phyloP scores from a whole-genome alignment of 2,888 invertebrate genomes.

The Unio pictorum region DNA sequence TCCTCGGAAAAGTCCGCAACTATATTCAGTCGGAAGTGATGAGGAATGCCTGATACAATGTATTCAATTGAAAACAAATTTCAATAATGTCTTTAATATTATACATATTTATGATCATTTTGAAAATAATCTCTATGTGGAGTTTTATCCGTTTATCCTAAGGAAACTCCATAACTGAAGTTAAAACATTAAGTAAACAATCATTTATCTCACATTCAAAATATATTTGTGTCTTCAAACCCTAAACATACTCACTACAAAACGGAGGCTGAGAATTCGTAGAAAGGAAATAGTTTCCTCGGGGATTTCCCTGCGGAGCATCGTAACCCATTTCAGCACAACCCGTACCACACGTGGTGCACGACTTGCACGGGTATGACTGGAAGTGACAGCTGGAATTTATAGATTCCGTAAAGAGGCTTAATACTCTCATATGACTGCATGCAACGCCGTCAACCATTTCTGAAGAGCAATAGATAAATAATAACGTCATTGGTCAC shows the following conservation, averaged over 20 bases:
- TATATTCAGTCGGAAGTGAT: too few relatives aligned
- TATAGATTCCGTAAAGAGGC: slow-evolving; percentile 20
- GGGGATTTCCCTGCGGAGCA: slow-evolving; percentile 29
- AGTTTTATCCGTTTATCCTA: too few relatives aligned
- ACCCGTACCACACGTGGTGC: slow-evolving; percentile 43
- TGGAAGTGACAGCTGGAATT: slow-evolving; percentile 12
- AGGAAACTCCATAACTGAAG: too few relatives aligned
- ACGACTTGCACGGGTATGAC: slow-evolving; percentile 9
- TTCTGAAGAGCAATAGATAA: slow-evolving; percentile 1
- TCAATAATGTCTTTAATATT: too few relatives aligned
- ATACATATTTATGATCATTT: too few relatives aligned
- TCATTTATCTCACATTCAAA: too few relatives aligned
- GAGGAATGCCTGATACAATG: too few relatives aligned
- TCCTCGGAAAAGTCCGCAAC: too few relatives aligned
- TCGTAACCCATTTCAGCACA: slow-evolving; percentile 65
- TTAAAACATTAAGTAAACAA: too few relatives aligned
- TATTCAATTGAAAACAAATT: too few relatives aligned
- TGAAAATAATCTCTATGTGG: too few relatives aligned
- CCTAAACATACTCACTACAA: slow-evolving; percentile 1
- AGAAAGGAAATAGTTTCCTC: slow-evolving; percentile 21
- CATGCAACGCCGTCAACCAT: slow-evolving; percentile 10
- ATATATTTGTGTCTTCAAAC: too few relatives aligned
- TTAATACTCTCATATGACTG: slow-evolving; percentile 20
- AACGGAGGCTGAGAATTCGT: slow-evolving; percentile 12
- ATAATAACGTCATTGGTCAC: background rate